Conservation (phyloP, 37 sponge, comb jelly and placozoan species). For the Tethya wilhelma region DNA sequence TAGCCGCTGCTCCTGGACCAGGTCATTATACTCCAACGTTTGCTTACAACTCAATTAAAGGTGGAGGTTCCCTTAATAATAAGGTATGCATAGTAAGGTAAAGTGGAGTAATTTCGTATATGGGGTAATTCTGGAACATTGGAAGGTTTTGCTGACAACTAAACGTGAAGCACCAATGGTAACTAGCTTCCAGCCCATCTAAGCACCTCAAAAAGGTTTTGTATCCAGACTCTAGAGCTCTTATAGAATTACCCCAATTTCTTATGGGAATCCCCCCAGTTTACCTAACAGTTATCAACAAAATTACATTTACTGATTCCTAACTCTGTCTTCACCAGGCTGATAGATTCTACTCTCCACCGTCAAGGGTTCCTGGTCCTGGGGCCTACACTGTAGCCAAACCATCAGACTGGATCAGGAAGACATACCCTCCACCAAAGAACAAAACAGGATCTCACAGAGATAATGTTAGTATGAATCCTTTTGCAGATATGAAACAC, state of each 20-base stretch:
- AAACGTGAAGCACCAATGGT: no score
- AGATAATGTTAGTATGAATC: slow-evolving; percentile 19
- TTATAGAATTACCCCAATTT: no score
- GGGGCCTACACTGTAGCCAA: slow-evolving; percentile 80
- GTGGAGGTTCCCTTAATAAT: slow-evolving; percentile 69
- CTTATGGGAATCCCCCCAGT: no score
- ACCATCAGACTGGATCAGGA: slow-evolving; percentile 58
- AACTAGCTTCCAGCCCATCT: no score
- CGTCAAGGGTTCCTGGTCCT: slow-evolving; percentile 84
- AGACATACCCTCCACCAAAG: slow-evolving; percentile 30
- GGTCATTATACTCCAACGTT: slow-evolving; percentile 75
- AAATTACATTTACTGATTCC: background rate
- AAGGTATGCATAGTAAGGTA: slow-evolving; percentile 68
- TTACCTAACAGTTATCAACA: background rate
- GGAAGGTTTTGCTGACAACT: no score
- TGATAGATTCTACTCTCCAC: slow-evolving; percentile 61
- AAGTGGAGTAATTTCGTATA: no score
- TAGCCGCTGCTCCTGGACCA: slow-evolving; percentile 89
- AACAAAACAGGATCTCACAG: background rate
- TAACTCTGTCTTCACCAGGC: slow-evolving; percentile 52
- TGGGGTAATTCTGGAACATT: no score
- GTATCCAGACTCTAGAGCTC: no score
- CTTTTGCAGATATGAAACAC: no score
- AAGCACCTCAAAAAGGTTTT: no score
- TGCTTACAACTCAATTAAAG: slow-evolving; percentile 52